These are phyloP conservation scores for Steromphala cineraria DNA, from an alignment of 2,888 invertebrate genomes.

Conservation along the genomic window DNA sequence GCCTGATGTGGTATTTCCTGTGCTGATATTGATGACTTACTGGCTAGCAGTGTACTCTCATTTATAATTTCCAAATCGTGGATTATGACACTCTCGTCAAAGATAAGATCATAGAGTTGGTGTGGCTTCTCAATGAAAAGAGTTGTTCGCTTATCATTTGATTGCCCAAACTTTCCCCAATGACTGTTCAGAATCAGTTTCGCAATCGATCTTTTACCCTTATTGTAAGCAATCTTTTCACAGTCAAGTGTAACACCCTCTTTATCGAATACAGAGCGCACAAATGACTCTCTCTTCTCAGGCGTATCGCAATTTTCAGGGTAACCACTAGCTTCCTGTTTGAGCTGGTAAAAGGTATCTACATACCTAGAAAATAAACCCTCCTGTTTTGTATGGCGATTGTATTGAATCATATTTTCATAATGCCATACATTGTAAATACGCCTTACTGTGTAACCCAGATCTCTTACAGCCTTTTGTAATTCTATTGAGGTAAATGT, in stretches of 20 bases:
- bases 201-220: background rate
- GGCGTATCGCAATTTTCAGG: too few species aligned
- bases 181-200: background rate
- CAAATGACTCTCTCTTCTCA: too few species aligned
- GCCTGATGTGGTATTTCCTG: background rate
- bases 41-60: background rate
- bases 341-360: background rate
- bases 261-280: too few species aligned
- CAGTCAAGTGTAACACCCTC: background rate
- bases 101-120: background rate
- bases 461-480: too few species aligned
- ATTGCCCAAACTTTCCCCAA: background rate
- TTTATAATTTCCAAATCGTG: background rate
- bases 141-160: background rate
- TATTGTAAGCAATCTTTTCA: background rate
- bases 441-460: too few species aligned
- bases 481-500: too few species aligned
- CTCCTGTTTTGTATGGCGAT: background rate
- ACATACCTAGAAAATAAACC: background rate
- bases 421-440: background rate
- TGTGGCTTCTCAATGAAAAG: background rate
- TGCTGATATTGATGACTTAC: too few species aligned
- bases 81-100: background rate
- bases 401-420: background rate
- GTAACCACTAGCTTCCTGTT: too few species aligned